Conservation (phyloP, 2,888 invertebrate genomes). For the Dolichomitus sp. region DNA sequence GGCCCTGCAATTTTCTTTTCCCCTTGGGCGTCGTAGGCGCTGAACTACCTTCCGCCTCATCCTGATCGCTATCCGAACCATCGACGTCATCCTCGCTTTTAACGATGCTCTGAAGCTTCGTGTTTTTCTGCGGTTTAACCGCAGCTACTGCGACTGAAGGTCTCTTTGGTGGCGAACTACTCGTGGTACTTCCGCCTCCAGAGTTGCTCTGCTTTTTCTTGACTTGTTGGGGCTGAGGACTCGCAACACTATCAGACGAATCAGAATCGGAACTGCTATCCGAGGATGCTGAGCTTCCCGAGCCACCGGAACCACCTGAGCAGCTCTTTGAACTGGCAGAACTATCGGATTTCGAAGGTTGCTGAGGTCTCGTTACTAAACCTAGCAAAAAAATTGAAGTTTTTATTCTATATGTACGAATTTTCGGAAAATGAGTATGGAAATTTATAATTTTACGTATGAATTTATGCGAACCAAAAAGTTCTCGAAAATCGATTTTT, state of each 20-base stretch:
- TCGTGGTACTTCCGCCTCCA: constrained; percentile 66
- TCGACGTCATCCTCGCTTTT: constrained; percentile 84
- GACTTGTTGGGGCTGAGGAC: constrained; percentile 84
- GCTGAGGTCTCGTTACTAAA: constrained; percentile 81
- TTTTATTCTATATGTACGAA: no score
- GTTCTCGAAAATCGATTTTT: not conserved
- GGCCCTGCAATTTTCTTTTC: constrained; percentile 79
- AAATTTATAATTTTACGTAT: no score
- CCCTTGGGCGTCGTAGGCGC: constrained; percentile 79
- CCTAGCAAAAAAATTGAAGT: constrained; percentile 65
- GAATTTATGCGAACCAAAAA: not conserved
- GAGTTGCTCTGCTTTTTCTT: constrained; percentile 81
- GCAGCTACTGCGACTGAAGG: constrained; percentile 81
- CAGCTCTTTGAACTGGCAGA: constrained; percentile 90
- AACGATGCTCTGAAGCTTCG: constrained; percentile 81
- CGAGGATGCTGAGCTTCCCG: constrained; percentile 90
- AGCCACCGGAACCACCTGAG: constrained; percentile 89
- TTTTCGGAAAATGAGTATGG: no score
- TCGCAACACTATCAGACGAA: constrained; percentile 88
- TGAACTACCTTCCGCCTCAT: constrained; percentile 78
- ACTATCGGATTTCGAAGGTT: constrained; percentile 88
- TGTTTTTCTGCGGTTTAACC: constrained; percentile 82
- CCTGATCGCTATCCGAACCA: constrained; percentile 83
- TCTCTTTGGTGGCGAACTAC: constrained; percentile 77
- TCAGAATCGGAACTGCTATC: constrained; percentile 90